These are phyloP conservation scores for Fistularia commersonii DNA, from an alignment of 2,797 vertebrate genomes.

Conservation along the genomic window DNA sequence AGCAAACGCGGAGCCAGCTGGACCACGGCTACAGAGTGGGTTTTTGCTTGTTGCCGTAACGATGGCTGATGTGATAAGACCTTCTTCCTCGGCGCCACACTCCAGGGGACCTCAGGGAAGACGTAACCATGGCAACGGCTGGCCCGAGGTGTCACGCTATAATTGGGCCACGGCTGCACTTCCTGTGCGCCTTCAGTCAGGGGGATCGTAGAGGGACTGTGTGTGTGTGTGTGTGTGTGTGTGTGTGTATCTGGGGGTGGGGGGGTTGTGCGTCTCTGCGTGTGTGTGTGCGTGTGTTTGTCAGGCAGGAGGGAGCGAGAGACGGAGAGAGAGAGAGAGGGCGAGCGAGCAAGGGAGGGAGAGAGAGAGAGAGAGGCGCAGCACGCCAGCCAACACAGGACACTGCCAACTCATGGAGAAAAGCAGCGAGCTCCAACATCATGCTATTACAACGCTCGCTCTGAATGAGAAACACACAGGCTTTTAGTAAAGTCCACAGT, in stretches of 20 bases:
- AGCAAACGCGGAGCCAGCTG: constrained; percentile 49
- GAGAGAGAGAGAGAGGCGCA: constrained; percentile 54
- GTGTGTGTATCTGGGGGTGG: constrained; percentile 21
- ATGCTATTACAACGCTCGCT: constrained; percentile 57
- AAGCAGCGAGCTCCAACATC: constrained; percentile 67
- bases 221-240: constrained; percentile 35
- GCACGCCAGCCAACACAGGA: constrained; percentile 72
- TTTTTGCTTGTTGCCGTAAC: constrained; percentile 78
- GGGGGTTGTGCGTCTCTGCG: constrained; percentile 29
- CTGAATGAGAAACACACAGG: constrained; percentile 63
- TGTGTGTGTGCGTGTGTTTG: constrained; percentile 59
- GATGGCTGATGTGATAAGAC: constrained; percentile 87
- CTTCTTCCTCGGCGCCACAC: constrained; percentile 82
- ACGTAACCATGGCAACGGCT: constrained; percentile 91
- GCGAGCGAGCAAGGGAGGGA: constrained; percentile 44
- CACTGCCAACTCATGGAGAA: constrained; percentile 75
- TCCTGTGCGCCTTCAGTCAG: constrained; percentile 79
- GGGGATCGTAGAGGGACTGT: constrained; percentile 71
- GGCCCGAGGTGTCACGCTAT: constrained; percentile 84
- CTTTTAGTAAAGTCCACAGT: constrained; percentile 57
- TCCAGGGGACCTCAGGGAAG: constrained; percentile 82
- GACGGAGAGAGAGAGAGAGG: too few species aligned
- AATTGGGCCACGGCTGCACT: constrained; percentile 85
- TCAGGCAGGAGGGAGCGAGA: too few species aligned
- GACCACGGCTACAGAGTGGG: constrained; percentile 60